phyloP scores from a whole-genome alignment of 1,140 invertebrate species.

The Euglossa dilemma region DNA sequence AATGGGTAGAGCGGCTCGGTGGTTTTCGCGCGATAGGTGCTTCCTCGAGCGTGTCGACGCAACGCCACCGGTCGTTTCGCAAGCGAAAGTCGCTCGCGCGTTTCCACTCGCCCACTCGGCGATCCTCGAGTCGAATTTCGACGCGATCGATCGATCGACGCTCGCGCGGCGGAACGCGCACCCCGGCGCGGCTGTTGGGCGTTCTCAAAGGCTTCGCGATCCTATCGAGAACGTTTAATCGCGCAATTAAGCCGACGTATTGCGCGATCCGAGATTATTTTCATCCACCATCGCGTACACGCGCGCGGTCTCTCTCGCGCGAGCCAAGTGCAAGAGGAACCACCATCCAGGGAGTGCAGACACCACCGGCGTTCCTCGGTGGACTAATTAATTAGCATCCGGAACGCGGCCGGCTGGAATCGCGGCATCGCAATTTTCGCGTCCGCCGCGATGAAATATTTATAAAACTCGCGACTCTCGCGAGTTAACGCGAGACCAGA shows the following conservation, averaged over 20 bases:
- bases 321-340: too few species aligned
- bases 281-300: neutral
- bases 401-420: neutral
- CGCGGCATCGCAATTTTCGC: conserved; percentile 7
- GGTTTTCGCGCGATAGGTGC: conserved; percentile 51
- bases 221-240: conserved; percentile 34
- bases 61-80: conserved; percentile 38
- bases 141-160: neutral
- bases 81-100: conserved; percentile 54
- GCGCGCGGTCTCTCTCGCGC: neutral
- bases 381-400: conserved; percentile 31
- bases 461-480: conserved; percentile 5
- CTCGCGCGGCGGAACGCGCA: neutral
- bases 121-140: conserved; percentile 38
- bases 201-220: conserved; percentile 24
- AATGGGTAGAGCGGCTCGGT: conserved; percentile 39
- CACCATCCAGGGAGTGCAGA: neutral
- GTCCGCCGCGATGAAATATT: conserved; percentile 33
- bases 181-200: neutral
- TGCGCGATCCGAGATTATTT: conserved; percentile 25
- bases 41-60: conserved; percentile 54
- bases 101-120: neutral
- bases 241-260: conserved; percentile 30
- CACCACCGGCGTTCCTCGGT: neutral
- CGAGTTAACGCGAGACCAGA: neutral